phyloP scores from a whole-genome alignment of 2,113 vertebrate species.

The Muntiacus muntjak region DNA sequence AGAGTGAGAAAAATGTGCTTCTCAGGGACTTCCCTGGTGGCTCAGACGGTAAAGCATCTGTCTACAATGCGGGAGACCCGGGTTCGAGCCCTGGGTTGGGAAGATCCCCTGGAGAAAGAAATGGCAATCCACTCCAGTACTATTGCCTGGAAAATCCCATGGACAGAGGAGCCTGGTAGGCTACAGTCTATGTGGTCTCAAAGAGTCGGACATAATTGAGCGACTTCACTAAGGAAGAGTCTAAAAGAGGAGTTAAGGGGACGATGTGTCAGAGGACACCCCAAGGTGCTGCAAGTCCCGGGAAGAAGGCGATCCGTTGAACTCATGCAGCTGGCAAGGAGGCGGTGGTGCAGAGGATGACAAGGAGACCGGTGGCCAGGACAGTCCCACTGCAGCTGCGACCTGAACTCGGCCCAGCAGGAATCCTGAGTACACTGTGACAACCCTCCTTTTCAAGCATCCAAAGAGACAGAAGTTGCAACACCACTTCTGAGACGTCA shows the following conservation, averaged over 20 bases:
- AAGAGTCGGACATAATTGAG: too few species aligned
- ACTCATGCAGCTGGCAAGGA: neutral
- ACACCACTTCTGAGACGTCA: neutral
- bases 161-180: too few species aligned
- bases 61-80: too few species aligned
- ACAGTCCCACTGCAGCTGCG: fast-evolving
- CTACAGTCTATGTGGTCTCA: too few species aligned
- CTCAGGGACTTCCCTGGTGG: too few species aligned
- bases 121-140: too few species aligned
- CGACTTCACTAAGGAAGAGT: neutral
- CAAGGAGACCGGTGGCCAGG: fast-evolving
- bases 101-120: too few species aligned
- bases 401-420: fast-evolving
- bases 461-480: neutral
- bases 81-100: too few species aligned
- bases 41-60: too few species aligned
- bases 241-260: neutral
- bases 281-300: neutral
- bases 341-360: fast-evolving
- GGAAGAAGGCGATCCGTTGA: fast-evolving
- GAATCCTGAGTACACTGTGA: neutral
- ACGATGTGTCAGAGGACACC: fast-evolving
- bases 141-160: too few species aligned
- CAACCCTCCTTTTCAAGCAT: neutral
- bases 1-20: neutral